Percentiles rank a stretch among this genome's conserved stretches.
Evolutionary conservation across 2,888 invertebrate genomes (phyloP).

Genomic region (Drosophila mettleri): DNA sequence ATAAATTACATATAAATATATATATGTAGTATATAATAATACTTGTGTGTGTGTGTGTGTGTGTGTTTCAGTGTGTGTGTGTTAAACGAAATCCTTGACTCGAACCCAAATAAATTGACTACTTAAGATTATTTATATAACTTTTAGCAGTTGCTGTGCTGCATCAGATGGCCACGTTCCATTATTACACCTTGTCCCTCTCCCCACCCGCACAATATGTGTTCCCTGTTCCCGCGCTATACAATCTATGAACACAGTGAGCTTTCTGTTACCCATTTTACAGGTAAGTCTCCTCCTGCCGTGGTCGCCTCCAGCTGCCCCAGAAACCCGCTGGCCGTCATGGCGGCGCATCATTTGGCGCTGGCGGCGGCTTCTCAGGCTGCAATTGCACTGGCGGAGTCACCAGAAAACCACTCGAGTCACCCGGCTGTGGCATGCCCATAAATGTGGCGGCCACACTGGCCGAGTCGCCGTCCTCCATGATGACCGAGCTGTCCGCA

Average conservation of each 20-base stretch:
- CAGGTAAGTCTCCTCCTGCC: conserved; percentile 72
- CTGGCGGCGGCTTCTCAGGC: conserved; percentile 61
- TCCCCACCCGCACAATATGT: background rate
- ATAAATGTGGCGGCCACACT: conserved; percentile 45
- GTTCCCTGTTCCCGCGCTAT: conserved; percentile 28
- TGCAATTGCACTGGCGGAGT: conserved; percentile 56
- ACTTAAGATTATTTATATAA: conserved; percentile 63
- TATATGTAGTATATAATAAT: conserved; percentile 51
- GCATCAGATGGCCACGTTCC: conserved; percentile 18
- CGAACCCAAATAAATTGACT: conserved; percentile 73
- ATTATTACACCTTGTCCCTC: conserved; percentile 31
- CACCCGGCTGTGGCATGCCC: conserved; percentile 64
- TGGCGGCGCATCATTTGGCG: conserved; percentile 82
- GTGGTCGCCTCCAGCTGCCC: conserved; percentile 40
- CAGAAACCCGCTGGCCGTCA: conserved; percentile 61
- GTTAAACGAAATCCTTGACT: conserved; percentile 26
- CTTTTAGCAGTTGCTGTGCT: conserved; percentile 8
- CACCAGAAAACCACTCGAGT: conserved; percentile 68
- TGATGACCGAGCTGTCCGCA: conserved; percentile 89
- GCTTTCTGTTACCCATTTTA: conserved; percentile 68
- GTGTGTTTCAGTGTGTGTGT: background rate
- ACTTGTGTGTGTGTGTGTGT: conserved; percentile 27
- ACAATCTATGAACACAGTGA: conserved; percentile 78
- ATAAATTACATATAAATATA: conserved; percentile 50
- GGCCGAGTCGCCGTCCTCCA: conserved; percentile 87